phyloP scores from a whole-genome alignment of 2,888 invertebrate genomes.

The Pyralis farinalis region DNA sequence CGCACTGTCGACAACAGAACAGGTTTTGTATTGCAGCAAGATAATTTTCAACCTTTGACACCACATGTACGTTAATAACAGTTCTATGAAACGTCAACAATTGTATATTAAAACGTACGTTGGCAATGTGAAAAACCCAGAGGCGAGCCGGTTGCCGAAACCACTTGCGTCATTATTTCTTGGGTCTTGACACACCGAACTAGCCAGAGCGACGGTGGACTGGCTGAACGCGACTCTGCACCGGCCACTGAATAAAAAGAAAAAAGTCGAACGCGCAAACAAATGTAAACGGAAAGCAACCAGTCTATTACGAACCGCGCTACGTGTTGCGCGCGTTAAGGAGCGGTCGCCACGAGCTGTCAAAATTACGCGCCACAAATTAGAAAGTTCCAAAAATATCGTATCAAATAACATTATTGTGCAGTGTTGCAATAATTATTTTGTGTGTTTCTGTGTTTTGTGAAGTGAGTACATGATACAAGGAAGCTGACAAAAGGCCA shows the following conservation, averaged over 20 bases:
- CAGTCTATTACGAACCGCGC: constrained; percentile 60
- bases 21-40: not conserved
- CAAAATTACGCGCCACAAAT: constrained; percentile 47
- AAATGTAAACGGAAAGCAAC: constrained; percentile 39
- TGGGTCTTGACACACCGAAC: constrained; percentile 54
- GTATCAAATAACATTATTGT: constrained; percentile 33
- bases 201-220: constrained; percentile 26
- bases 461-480: constrained; percentile 60
- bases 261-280: constrained; percentile 32
- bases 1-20: no score
- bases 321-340: constrained; percentile 39
- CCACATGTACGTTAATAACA: constrained; percentile 7
- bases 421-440: constrained; percentile 22
- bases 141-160: constrained; percentile 58
- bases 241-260: constrained; percentile 36
- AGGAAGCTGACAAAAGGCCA: constrained; percentile 52
- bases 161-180: constrained; percentile 72
- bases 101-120: constrained; percentile 23
- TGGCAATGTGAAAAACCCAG: constrained; percentile 53
- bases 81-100: constrained; percentile 7
- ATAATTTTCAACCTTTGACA: constrained; percentile 8
- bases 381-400: constrained; percentile 49
- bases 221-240: constrained; percentile 9
- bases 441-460: constrained; percentile 57
- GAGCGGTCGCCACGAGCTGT: constrained; percentile 29